Evolutionary conservation across 2,113 vertebrate genomes (phyloP).

Genomic region (Verasper variegatus): DNA sequence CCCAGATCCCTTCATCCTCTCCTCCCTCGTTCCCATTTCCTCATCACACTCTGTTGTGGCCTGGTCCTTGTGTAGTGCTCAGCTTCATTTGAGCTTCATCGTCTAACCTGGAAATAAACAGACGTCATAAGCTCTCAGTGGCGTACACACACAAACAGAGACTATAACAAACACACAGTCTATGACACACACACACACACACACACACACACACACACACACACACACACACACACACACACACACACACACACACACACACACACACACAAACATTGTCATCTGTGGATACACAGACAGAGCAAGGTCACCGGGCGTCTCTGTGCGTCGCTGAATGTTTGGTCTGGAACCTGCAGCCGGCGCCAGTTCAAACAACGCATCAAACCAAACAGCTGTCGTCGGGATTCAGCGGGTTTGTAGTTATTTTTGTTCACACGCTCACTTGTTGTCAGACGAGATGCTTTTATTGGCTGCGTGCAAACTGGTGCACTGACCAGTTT

Average conservation of each 20-base stretch:
- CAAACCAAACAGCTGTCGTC: constrained; percentile 43
- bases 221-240: constrained; percentile 33
- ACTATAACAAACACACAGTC: no score
- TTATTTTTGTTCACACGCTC: constrained; percentile 29
- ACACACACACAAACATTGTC: constrained; percentile 24
- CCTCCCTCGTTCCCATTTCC: neutral
- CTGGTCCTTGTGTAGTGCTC: no score
- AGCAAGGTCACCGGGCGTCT: constrained; percentile 65
- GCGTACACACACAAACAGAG: constrained; percentile 11
- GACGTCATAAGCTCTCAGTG: neutral
- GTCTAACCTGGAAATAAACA: neutral
- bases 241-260: constrained; percentile 33
- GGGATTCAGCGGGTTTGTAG: constrained; percentile 30
- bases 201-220: constrained; percentile 40
- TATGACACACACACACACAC: constrained; percentile 24
- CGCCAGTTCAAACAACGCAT: constrained; percentile 62
- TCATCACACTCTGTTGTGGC: no score
- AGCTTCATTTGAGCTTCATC: no score
- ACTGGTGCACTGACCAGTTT: constrained; percentile 24
- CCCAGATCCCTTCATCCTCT: neutral
- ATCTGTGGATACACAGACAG: constrained; percentile 32
- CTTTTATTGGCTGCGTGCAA: constrained; percentile 47
- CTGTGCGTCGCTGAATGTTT: constrained; percentile 62
- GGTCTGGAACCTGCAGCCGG: constrained; percentile 43
- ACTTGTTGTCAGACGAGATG: constrained; percentile 34